phyloP scores from a whole-genome alignment of 2,797 vertebrate species.

The Hapalemur alaotrensis region DNA sequence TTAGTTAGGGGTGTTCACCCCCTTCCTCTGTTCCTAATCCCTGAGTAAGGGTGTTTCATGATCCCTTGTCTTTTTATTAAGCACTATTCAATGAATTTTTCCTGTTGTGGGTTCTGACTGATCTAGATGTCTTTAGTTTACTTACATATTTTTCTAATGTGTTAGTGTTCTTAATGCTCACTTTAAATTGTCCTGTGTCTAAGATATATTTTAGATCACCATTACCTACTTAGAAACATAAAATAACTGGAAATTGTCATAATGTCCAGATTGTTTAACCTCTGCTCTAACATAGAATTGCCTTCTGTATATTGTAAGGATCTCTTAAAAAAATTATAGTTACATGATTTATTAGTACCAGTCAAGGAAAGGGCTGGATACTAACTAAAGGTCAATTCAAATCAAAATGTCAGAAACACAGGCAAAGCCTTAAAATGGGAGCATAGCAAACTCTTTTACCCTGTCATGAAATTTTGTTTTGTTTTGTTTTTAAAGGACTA shows the following conservation, averaged over 20 bases:
- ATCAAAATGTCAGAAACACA: background rate
- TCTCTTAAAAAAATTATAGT: background rate
- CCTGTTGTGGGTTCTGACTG: background rate
- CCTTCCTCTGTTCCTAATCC: background rate
- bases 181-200: background rate
- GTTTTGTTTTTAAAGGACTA: background rate
- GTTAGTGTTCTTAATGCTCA: background rate
- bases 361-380: background rate
- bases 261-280: background rate
- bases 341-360: background rate
- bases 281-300: background rate
- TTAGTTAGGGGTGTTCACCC: background rate
- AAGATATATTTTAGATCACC: background rate
- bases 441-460: background rate
- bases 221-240: background rate
- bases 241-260: background rate
- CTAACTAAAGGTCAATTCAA: background rate
- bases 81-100: background rate
- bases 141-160: background rate
- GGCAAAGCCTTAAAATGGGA: background rate
- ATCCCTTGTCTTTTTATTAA: background rate
- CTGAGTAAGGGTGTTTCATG: background rate
- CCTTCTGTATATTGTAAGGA: background rate
- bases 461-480: background rate
- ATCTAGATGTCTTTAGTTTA: background rate